phyloP scores from a whole-genome alignment of 2,797 vertebrate genomes.

The Tragopan temminckii region DNA sequence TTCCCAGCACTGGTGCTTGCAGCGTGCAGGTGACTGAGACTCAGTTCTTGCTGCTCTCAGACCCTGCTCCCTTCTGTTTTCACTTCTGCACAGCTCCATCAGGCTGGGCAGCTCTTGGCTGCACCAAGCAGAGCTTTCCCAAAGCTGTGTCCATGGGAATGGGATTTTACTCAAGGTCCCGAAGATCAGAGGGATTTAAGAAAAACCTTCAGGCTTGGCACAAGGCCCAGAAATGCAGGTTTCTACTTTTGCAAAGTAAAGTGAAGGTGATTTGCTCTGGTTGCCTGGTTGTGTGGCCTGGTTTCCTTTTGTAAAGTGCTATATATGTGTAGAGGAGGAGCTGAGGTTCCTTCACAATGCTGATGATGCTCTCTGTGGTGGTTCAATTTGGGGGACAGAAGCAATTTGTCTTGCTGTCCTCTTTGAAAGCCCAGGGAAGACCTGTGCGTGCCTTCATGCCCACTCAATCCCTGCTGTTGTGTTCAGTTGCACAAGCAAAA shows the following conservation, averaged over 20 bases:
- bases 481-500: neutral
- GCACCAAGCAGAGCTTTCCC: rapidly evolving
- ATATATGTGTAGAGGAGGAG: neutral
- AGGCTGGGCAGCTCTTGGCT: neutral
- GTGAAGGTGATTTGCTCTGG: neutral
- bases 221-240: neutral
- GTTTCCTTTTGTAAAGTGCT: neutral
- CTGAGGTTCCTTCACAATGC: neutral
- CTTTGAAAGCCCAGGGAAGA: neutral
- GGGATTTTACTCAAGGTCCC: neutral
- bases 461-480: neutral
- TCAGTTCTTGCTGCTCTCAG: neutral
- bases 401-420: neutral
- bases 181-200: neutral
- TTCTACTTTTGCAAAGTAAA: neutral
- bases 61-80: rapidly evolving
- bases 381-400: neutral
- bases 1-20: too few relatives aligned
- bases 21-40: too few relatives aligned
- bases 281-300: rapidly evolving
- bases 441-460: rapidly evolving
- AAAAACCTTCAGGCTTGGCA: neutral
- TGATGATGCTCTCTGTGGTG: rapidly evolving
- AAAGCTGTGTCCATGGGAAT: rapidly evolving
- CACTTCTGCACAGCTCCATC: neutral